Evolutionary conservation across 1,140 invertebrate species (phyloP).

Genomic region (Antheraea pernyi): DNA sequence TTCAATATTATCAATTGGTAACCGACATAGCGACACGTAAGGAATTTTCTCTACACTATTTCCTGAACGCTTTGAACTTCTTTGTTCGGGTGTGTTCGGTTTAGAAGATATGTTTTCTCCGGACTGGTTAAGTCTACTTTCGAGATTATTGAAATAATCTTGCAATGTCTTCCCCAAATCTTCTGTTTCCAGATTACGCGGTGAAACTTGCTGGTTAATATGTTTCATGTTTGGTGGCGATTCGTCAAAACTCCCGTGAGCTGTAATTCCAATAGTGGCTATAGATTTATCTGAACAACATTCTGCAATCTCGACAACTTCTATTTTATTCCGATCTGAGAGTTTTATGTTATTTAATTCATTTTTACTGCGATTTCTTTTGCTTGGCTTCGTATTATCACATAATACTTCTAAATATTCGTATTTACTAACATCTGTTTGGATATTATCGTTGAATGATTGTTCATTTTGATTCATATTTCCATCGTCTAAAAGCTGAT

Average conservation of each 20-base stretch:
- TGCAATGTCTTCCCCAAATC: slow-evolving; percentile 35
- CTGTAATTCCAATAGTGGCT: slow-evolving; percentile 50
- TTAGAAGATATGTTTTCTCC: neutral
- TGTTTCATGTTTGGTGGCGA: slow-evolving; percentile 34
- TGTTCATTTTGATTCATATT: slow-evolving; percentile 16
- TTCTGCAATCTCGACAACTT: neutral
- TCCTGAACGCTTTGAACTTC: neutral
- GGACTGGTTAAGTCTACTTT: slow-evolving; percentile 23
- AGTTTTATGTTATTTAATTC: slow-evolving; percentile 5
- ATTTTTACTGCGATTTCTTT: neutral
- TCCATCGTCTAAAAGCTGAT: slow-evolving; percentile 41
- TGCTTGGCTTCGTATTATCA: too few relatives aligned
- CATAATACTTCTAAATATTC: too few relatives aligned
- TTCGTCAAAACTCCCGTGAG: slow-evolving; percentile 46
- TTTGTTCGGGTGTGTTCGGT: neutral
- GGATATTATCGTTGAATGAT: neutral
- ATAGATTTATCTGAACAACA: slow-evolving; percentile 40
- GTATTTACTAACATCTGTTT: slow-evolving; percentile 4
- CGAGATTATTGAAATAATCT: slow-evolving; percentile 43
- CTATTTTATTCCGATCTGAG: neutral
- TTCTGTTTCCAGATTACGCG: slow-evolving; percentile 42
- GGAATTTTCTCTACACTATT: neutral
- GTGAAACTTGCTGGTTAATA: slow-evolving; percentile 32
- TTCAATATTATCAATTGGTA: neutral
- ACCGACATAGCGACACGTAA: neutral